These are phyloP conservation scores for Bemisia tabaci DNA, from an alignment of 1,140 invertebrate species.

Conservation along the genomic window DNA sequence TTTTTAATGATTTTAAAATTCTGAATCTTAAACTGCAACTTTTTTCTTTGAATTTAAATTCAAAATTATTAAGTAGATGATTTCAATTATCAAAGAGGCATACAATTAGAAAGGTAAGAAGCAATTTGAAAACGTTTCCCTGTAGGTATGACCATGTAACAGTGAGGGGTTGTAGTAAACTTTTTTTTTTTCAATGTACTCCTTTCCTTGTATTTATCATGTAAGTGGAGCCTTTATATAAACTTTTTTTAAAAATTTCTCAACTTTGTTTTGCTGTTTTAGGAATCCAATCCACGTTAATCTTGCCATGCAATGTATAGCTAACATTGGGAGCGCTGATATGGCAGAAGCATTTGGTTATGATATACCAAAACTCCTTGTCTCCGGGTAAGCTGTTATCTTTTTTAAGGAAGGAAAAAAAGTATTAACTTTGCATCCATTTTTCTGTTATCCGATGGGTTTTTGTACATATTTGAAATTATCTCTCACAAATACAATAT, in stretches of 20 bases:
- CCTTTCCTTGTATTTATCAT: constrained; percentile 8
- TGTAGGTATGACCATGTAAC: too few species aligned
- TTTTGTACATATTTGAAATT: constrained; percentile 5
- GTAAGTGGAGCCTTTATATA: too few species aligned
- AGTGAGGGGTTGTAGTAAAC: background rate
- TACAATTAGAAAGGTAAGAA: too few species aligned
- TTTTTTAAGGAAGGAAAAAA: constrained; percentile 2
- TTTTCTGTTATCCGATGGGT: too few species aligned
- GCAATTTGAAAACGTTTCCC: too few species aligned
- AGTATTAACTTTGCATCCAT: too few species aligned
- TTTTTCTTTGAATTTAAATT: too few species aligned
- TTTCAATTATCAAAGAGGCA: too few species aligned
- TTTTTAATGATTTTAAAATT: too few species aligned
- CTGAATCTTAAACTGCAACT: too few species aligned
- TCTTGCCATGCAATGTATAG: constrained; percentile 98
- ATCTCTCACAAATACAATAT: background rate
- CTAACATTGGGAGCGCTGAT: constrained; percentile 98
- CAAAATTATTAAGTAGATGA: too few species aligned
- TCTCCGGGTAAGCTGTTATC: constrained; percentile 83
- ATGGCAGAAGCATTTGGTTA: constrained; percentile 98
- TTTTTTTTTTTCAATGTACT: background rate
- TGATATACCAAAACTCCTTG: constrained; percentile 95
- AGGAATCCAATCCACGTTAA: constrained; percentile 98
- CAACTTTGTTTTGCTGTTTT: constrained; percentile 14
- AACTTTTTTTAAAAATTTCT: too few species aligned